These are phyloP conservation scores for Anisognathus igniventris DNA, from an alignment of 2,797 vertebrate species.

Conservation along the genomic window DNA sequence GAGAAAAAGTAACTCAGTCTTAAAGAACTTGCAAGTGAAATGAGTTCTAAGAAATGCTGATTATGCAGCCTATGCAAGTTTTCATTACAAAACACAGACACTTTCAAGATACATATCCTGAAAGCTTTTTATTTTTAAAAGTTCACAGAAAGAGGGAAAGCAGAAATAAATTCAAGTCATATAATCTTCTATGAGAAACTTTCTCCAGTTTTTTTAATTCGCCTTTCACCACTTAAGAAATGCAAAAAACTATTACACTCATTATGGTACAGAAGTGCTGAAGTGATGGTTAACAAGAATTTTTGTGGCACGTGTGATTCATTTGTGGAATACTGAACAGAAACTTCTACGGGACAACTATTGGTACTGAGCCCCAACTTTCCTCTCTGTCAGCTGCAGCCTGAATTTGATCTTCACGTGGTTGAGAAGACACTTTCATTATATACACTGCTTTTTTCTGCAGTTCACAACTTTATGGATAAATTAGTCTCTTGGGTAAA, in stretches of 20 bases:
- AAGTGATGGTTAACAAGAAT: background rate
- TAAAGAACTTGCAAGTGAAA: conserved; percentile 8
- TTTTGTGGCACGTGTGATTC: rapidly evolving
- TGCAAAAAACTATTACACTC: background rate
- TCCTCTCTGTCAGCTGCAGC: background rate
- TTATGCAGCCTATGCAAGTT: background rate
- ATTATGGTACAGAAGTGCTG: background rate
- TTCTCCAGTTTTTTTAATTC: background rate
- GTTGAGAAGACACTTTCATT: background rate
- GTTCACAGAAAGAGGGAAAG: background rate
- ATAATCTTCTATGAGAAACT: background rate
- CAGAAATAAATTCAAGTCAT: background rate
- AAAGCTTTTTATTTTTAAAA: background rate
- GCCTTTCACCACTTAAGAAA: background rate
- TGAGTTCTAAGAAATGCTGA: conserved; percentile 3
- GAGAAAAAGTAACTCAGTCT: background rate
- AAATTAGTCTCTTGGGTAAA: background rate
- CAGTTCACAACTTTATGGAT: background rate
- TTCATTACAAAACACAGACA: background rate
- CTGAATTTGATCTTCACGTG: background rate
- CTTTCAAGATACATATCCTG: background rate
- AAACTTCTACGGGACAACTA: background rate
- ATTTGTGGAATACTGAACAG: background rate
- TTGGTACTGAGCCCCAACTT: background rate
- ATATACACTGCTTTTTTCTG: background rate